Evolutionary conservation across 2,113 vertebrate species (phyloP).

Genomic region (Centropus unirufus): DNA sequence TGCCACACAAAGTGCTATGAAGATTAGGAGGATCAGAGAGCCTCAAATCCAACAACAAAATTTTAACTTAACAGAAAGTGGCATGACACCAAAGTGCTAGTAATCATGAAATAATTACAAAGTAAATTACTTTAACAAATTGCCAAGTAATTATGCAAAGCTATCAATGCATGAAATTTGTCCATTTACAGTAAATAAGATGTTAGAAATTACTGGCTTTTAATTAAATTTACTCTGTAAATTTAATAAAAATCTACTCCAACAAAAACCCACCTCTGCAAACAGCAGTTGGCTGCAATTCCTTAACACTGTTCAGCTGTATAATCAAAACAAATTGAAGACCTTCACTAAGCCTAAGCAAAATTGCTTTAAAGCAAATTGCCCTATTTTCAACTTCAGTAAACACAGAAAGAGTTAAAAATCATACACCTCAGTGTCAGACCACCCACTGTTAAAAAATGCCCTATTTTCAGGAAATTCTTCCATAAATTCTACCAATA

Average conservation of each 20-base stretch:
- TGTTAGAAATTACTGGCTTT: conserved; percentile 38
- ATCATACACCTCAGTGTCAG: not conserved
- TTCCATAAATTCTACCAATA: not conserved
- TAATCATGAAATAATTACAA: conserved; percentile 56
- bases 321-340: conserved; percentile 30
- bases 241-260: conserved; percentile 51
- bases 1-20: not conserved
- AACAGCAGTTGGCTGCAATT: conserved; percentile 22
- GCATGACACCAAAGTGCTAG: conserved; percentile 22
- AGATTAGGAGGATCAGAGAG: conserved; percentile 5
- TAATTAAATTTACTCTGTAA: conserved; percentile 56
- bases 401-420: not conserved
- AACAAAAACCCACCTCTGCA: conserved; percentile 16
- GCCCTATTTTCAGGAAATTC: not conserved
- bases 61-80: conserved; percentile 7
- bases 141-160: conserved; percentile 54
- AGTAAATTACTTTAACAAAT: conserved; percentile 64
- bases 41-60: conserved; percentile 1
- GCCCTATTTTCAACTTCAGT: not conserved
- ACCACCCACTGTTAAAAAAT: conserved; percentile 36
- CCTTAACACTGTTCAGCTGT: not conserved
- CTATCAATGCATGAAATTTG: conserved; percentile 52
- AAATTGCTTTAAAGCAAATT: not conserved
- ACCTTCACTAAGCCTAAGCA: not conserved
- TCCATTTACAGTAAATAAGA: conserved; percentile 20